Conservation (phyloP, 1,140 invertebrate species). For the Steinernema khuongi region DNA sequence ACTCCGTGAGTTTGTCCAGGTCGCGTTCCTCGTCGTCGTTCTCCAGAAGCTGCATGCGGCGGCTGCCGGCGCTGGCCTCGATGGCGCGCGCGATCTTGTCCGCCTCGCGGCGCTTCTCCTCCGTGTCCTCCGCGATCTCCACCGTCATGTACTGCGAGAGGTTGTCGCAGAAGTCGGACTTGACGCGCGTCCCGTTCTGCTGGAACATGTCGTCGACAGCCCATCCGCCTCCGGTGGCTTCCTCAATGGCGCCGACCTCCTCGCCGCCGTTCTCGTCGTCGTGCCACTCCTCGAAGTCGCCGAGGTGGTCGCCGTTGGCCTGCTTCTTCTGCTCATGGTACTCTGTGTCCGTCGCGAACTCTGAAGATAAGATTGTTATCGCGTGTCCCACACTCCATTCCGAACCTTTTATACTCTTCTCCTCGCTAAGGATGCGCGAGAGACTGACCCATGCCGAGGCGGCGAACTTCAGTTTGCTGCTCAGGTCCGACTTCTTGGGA, state of each 20-base stretch:
- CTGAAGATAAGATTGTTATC: neutral
- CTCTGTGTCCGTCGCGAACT: neutral
- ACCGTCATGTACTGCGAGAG: neutral
- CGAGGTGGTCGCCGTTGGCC: neutral
- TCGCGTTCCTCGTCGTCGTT: slow-evolving; percentile 16
- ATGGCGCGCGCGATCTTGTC: neutral
- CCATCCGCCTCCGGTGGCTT: neutral
- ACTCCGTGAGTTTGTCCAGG: neutral
- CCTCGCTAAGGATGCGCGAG: neutral
- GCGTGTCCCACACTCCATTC: neutral
- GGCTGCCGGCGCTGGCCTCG: neutral
- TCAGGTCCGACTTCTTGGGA: neutral
- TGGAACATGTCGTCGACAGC: slow-evolving; percentile 1
- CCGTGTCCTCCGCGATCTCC: neutral
- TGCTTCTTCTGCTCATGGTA: neutral
- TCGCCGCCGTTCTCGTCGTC: neutral
- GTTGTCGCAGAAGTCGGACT: neutral
- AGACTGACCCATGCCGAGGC: neutral
- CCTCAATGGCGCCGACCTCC: neutral
- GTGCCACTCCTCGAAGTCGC: slow-evolving; percentile 10
- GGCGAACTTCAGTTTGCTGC: neutral
- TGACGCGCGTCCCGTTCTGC: neutral
- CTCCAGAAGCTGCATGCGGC: slow-evolving; percentile 4
- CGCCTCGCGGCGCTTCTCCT: neutral
- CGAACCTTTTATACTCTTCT: neutral